A percentile compares a stretch with the other conserved stretches of the same genome.
Evolutionary conservation across 1,140 invertebrate species (phyloP).

Genomic region (Sesamia nonagrioides): DNA sequence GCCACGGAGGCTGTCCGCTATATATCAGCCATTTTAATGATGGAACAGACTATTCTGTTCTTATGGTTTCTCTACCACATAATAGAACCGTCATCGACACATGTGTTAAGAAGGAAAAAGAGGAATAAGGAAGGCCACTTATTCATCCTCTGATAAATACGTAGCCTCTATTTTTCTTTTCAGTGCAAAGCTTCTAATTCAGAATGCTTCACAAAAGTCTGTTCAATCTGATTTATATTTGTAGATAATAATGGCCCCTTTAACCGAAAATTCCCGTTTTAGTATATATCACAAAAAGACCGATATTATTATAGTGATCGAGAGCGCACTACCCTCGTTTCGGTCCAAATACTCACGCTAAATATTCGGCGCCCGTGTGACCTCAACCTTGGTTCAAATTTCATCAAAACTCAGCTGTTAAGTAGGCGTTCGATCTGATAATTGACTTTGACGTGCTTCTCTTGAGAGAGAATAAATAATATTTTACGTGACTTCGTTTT

Average conservation of each 20-base stretch:
- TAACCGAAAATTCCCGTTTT: no score
- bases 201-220: neutral
- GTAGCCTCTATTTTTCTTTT: no score
- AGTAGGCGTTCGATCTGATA: constrained; percentile 38
- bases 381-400: constrained; percentile 38
- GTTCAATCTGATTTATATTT: neutral
- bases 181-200: no score
- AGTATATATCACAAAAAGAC: constrained; percentile 13
- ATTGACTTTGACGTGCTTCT: constrained; percentile 31
- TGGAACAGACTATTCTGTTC: no score
- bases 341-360: constrained; percentile 14
- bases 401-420: constrained; percentile 22
- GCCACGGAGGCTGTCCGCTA: no score
- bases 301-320: neutral
- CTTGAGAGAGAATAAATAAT: constrained; percentile 13
- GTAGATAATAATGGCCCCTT: no score
- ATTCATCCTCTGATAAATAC: no score
- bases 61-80: no score
- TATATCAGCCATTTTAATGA: no score
- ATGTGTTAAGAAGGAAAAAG: no score
- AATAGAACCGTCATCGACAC: no score
- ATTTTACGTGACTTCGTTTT: constrained; percentile 38
- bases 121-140: no score
- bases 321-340: neutral
- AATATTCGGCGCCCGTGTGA: constrained; percentile 14